Conservation (phyloP, 1,140 invertebrate species). For the Drosophila jambulina region DNA sequence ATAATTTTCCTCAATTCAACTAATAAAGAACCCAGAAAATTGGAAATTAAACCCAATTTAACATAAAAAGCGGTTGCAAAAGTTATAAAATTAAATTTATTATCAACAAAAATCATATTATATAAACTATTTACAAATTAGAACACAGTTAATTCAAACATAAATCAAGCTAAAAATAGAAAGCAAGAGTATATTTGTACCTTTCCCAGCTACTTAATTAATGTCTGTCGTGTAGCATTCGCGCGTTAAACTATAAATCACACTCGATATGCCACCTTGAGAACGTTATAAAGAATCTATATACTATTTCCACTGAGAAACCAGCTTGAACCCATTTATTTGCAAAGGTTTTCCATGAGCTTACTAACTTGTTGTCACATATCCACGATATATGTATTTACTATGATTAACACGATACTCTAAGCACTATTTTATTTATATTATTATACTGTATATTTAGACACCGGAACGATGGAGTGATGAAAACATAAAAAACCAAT, state of each 20-base stretch:
- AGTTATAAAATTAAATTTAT: background rate
- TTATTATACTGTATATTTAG: constrained; percentile 58
- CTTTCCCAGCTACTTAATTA: constrained; percentile 8
- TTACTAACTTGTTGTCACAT: constrained; percentile 60
- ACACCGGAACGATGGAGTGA: constrained; percentile 38
- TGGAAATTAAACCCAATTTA: background rate
- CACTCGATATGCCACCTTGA: constrained; percentile 3
- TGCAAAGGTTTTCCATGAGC: constrained; percentile 35
- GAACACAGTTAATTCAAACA: background rate
- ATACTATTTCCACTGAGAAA: constrained; percentile 2
- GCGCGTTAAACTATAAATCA: constrained; percentile 6
- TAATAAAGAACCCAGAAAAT: background rate
- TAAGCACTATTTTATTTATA: constrained; percentile 83
- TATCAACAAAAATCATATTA: no score
- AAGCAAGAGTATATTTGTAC: background rate
- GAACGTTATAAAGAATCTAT: background rate
- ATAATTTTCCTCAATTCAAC: no score
- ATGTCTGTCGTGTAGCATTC: background rate
- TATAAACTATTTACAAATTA: background rate
- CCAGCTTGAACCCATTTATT: constrained; percentile 3
- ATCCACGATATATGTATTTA: constrained; percentile 37
- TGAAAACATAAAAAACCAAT: constrained; percentile 52
- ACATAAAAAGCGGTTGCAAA: background rate
- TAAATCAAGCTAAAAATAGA: constrained; percentile 6
- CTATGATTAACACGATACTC: constrained; percentile 49